Evolutionary conservation across 2,888 invertebrate species (phyloP).

Genomic region (Campopleginae sp.): DNA sequence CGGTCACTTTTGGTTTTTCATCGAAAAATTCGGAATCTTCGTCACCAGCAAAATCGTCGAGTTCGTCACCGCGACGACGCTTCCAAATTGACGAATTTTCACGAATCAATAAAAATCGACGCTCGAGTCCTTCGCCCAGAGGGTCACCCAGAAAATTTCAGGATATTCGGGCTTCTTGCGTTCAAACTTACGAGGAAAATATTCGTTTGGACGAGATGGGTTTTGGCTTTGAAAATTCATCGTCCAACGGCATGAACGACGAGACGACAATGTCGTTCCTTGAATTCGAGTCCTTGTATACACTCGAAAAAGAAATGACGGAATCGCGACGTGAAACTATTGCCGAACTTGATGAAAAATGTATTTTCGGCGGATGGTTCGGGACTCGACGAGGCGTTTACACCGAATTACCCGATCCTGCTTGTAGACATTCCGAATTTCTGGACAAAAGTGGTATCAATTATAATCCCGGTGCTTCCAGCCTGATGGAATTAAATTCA

Average conservation of each 20-base stretch:
- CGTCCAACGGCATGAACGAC: constrained; percentile 61
- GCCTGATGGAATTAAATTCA: constrained; percentile 15
- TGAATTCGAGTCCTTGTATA: constrained; percentile 79
- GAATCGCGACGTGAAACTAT: constrained; percentile 74
- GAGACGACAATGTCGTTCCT: constrained; percentile 76
- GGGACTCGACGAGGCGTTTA: constrained; percentile 76
- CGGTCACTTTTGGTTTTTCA: constrained; percentile 4
- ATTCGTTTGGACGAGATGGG: constrained; percentile 74
- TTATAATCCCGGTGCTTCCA: constrained; percentile 6
- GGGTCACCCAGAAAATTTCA: constrained; percentile 70
- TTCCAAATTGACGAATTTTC: constrained; percentile 62
- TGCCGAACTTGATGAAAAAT: constrained; percentile 75
- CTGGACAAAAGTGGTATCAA: constrained; percentile 40
- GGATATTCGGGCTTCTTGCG: constrained; percentile 66
- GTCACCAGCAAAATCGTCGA: constrained; percentile 62
- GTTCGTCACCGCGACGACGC: constrained; percentile 63
- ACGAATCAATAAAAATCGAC: constrained; percentile 55
- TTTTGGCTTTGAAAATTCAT: constrained; percentile 67
- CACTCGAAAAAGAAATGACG: constrained; percentile 77
- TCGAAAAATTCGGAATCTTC: constrained; percentile 45
- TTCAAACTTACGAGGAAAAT: constrained; percentile 71
- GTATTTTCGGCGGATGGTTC: constrained; percentile 74
- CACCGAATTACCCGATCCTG: constrained; percentile 78
- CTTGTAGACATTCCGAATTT: constrained; percentile 69
- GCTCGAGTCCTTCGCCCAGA: constrained; percentile 69